A percentile compares a stretch with the other conserved stretches of the same genome.
Conservation (phyloP, 2,888 invertebrate genomes). For the Pristionchus arcanus region DNA sequence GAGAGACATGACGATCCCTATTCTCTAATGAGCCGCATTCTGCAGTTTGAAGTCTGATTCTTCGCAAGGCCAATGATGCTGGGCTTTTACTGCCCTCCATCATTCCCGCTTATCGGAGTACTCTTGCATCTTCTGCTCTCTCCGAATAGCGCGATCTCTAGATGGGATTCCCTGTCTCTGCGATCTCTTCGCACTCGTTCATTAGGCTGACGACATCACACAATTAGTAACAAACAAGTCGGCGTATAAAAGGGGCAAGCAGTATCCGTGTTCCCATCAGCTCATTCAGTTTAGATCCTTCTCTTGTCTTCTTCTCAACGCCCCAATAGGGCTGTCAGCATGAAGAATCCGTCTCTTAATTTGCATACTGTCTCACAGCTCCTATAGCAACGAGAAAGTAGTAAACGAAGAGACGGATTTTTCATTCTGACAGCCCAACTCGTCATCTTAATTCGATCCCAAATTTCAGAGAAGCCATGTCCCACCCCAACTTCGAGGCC, state of each 20-base stretch:
- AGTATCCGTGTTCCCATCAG: background rate
- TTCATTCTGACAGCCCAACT: background rate
- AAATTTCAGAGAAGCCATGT: background rate
- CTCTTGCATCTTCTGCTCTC: background rate
- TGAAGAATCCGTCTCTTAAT: too few species aligned
- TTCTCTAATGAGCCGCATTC: background rate
- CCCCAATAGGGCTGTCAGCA: too few species aligned
- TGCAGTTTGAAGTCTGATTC: constrained; percentile 14
- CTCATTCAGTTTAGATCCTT: background rate
- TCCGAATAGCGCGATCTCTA: background rate
- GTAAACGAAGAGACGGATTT: background rate
- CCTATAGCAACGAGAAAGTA: too few species aligned
- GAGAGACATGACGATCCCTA: too few species aligned
- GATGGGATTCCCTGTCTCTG: background rate
- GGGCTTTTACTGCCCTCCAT: background rate
- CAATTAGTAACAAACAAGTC: background rate
- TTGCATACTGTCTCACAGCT: too few species aligned
- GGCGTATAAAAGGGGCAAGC: background rate
- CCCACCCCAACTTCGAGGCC: background rate
- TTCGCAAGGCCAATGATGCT: background rate
- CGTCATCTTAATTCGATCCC: background rate
- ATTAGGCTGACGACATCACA: background rate
- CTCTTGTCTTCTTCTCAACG: background rate
- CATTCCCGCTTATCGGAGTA: background rate
- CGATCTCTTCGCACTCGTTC: background rate